A percentile compares a stretch with the other conserved stretches of the same genome.
Conservation (phyloP, 64 coral and sea anemone genomes). For the Pocillopora damicornis region DNA sequence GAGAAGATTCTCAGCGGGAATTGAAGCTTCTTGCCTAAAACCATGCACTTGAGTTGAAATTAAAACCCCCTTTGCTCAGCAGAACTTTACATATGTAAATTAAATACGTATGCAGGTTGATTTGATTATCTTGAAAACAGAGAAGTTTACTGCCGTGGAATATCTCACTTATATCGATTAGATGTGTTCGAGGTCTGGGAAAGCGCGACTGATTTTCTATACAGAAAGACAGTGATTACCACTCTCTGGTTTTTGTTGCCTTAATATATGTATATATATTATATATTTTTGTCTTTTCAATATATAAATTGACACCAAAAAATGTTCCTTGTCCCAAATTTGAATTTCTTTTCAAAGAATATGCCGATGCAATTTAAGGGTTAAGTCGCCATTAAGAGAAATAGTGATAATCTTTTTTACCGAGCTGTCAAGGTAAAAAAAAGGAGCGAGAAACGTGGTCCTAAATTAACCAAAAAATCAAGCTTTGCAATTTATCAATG, state of each 20-base stretch:
- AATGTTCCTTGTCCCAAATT: neutral
- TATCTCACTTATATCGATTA: neutral
- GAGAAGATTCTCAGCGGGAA: neutral
- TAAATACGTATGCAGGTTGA: neutral
- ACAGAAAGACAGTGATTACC: neutral
- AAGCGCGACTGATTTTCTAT: neutral
- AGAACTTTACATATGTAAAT: conserved; percentile 15
- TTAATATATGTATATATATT: neutral
- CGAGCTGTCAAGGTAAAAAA: neutral
- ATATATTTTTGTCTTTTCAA: neutral
- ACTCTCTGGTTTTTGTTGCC: neutral
- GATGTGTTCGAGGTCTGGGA: neutral
- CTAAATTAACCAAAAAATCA: neutral
- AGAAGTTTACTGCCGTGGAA: neutral
- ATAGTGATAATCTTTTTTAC: neutral
- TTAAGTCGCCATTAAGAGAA: neutral
- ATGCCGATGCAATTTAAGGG: neutral
- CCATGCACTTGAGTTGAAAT: conserved; percentile 21
- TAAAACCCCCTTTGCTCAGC: neutral
- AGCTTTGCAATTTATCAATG: neutral
- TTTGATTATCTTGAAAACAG: conserved; percentile 14
- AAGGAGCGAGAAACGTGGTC: neutral
- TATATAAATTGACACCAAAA: neutral
- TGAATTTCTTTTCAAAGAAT: neutral
- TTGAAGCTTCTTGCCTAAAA: neutral